These are phyloP conservation scores for Edolisoma coerulescens DNA, from an alignment of 2,113 vertebrate species.

Conservation along the genomic window DNA sequence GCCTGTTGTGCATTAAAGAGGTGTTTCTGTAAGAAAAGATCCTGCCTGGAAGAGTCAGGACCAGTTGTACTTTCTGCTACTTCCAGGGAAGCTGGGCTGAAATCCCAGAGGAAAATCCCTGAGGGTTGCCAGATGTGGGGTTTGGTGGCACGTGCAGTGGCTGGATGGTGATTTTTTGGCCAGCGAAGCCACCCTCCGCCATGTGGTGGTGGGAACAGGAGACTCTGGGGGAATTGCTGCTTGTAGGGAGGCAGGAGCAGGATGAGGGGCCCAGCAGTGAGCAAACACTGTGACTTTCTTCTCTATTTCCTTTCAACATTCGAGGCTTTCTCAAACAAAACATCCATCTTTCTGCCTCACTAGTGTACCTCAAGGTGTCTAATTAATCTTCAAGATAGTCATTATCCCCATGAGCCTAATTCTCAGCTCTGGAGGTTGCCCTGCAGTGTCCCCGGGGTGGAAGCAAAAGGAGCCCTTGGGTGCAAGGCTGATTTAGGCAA, in stretches of 20 bases:
- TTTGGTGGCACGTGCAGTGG: accelerated
- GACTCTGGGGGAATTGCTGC: background rate
- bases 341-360: background rate
- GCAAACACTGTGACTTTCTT: accelerated
- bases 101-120: background rate
- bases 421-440: background rate
- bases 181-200: background rate
- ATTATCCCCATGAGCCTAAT: background rate
- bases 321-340: background rate
- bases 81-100: background rate
- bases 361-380: background rate
- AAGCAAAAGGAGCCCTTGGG: background rate
- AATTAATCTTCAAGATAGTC: background rate
- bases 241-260: background rate
- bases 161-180: background rate
- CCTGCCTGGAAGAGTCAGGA: background rate
- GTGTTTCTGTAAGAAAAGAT: background rate
- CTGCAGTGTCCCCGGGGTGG: accelerated
- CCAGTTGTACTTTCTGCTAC: background rate
- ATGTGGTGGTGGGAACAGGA: background rate
- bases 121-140: background rate
- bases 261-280: background rate
- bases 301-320: background rate
- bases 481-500: background rate
- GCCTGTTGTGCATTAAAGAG: background rate